phyloP scores from a whole-genome alignment of 1,140 invertebrate species.

The fruit fly (Drosophila melanogaster) region DNA sequence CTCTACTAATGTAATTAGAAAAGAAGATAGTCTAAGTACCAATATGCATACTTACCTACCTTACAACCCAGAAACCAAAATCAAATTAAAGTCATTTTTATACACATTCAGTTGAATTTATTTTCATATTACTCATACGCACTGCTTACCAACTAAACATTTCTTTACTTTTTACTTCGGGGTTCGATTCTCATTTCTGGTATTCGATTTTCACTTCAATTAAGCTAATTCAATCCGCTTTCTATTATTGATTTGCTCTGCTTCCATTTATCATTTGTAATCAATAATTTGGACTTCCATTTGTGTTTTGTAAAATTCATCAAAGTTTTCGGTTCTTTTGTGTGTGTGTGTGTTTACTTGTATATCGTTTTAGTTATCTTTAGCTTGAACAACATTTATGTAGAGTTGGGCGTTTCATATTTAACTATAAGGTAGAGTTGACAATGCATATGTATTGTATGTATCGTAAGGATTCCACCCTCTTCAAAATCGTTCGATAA shows the following conservation, averaged over 20 bases:
- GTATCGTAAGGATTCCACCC: constrained; percentile 43
- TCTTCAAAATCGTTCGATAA: constrained; percentile 23
- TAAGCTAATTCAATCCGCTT: constrained; percentile 73
- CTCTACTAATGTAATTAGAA: no score
- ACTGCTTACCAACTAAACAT: constrained; percentile 65
- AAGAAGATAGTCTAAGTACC: no score
- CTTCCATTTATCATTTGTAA: constrained; percentile 41
- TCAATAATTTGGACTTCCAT: constrained; percentile 69
- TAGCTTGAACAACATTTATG: constrained; percentile 78
- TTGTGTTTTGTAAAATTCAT: constrained; percentile 73
- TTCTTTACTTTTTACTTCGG: constrained; percentile 44
- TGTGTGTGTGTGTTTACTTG: constrained; percentile 17
- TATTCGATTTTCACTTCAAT: constrained; percentile 42
- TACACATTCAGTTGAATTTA: constrained; percentile 78
- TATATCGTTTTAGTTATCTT: constrained; percentile 46
- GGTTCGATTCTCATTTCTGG: constrained; percentile 27
- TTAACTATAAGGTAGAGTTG: constrained; percentile 73
- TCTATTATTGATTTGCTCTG: constrained; percentile 65
- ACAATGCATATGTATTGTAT: constrained; percentile 73
- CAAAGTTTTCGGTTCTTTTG: constrained; percentile 59
- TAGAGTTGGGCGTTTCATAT: constrained; percentile 69
- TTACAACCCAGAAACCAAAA: not conserved
- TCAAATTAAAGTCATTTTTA: constrained; percentile 15
- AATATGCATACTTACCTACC: not conserved
- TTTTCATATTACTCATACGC: constrained; percentile 72